Evolutionary conservation across 1,140 invertebrate genomes (phyloP).

Genomic region (Apis dorsata): DNA sequence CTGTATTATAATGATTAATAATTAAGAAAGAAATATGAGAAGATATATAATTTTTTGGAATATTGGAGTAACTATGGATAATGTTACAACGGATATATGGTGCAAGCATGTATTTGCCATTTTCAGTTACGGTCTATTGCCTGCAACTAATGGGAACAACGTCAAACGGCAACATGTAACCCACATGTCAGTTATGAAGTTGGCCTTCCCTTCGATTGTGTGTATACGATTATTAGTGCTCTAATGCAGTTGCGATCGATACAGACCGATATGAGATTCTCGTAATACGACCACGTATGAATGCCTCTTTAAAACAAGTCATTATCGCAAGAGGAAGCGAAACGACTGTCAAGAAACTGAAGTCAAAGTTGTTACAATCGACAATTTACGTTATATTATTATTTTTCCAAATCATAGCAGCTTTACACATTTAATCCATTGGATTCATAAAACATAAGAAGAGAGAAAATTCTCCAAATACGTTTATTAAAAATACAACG

Average conservation of each 20-base stretch:
- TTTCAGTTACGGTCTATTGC: constrained; percentile 24
- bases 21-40: too few species aligned
- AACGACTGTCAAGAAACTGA: too few species aligned
- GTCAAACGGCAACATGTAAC: constrained; percentile 16
- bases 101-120: constrained; percentile 10
- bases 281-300: not conserved
- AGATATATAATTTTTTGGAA: not conserved
- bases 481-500: too few species aligned
- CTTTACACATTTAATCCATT: too few species aligned
- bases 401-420: too few species aligned
- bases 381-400: too few species aligned
- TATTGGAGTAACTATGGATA: too few species aligned
- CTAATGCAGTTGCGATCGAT: constrained; percentile 10
- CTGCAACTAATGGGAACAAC: constrained; percentile 36
- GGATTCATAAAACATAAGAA: too few species aligned
- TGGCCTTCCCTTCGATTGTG: constrained; percentile 12
- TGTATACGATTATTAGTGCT: constrained; percentile 24
- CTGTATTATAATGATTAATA: too few species aligned
- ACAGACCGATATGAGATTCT: constrained; percentile 20
- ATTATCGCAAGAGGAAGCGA: too few species aligned
- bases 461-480: too few species aligned
- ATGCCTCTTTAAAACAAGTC: not conserved
- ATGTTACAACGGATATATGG: not conserved
- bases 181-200: constrained; percentile 34
- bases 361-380: too few species aligned